These are phyloP conservation scores for Hephaestus fuliginosus DNA, from an alignment of 2,797 vertebrate species.

Conservation along the genomic window DNA sequence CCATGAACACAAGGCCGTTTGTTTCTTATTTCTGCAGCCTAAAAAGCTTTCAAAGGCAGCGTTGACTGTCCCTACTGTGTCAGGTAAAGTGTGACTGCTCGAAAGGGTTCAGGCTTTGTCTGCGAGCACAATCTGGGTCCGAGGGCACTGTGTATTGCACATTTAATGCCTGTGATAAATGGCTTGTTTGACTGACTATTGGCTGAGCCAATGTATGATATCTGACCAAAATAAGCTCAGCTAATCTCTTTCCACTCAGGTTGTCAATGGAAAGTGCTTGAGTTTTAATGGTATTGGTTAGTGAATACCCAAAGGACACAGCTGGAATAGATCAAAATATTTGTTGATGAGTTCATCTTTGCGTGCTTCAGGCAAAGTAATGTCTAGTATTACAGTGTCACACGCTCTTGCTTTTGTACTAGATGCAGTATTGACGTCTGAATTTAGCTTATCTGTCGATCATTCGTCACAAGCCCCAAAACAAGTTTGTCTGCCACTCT, in stretches of 20 bases:
- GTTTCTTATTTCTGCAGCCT: conserved; percentile 9
- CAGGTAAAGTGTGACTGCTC: conserved; percentile 22
- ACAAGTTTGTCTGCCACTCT: conserved; percentile 26
- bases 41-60: conserved; percentile 14
- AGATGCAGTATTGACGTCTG: not conserved
- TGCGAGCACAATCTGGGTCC: conserved; percentile 7
- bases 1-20: conserved; percentile 2
- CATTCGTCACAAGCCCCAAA: conserved; percentile 13
- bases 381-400: not conserved
- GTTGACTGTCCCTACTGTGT: conserved; percentile 22
- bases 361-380: not conserved
- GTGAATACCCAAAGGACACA: conserved; percentile 24
- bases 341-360: conserved; percentile 20
- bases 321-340: conserved; percentile 21
- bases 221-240: conserved; percentile 37
- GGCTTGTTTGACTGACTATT: conserved; percentile 49
- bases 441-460: conserved; percentile 18
- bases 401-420: not conserved
- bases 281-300: conserved; percentile 44
- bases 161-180: conserved; percentile 64
- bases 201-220: conserved; percentile 42
- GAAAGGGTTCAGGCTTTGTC: conserved; percentile 27
- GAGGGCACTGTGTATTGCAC: conserved; percentile 46
- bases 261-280: conserved; percentile 41
- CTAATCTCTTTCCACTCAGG: conserved; percentile 30